Conservation (phyloP, 2,888 invertebrate species). For the Venustoraphidia nigricollis region DNA sequence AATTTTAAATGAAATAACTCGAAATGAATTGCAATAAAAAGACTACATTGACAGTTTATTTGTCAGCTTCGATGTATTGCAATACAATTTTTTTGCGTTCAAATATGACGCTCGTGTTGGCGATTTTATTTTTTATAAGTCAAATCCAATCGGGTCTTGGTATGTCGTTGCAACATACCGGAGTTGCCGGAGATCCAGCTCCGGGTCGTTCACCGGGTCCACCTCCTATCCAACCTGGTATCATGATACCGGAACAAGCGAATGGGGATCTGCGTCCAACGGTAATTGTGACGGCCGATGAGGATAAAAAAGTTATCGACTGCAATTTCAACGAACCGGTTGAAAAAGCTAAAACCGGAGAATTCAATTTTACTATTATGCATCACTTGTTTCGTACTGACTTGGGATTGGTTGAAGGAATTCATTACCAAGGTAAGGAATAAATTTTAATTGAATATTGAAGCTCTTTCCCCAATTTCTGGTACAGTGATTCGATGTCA, state of each 20-base stretch:
- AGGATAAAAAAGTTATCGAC: conserved; percentile 15
- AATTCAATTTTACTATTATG: neutral
- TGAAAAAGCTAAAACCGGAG: conserved; percentile 14
- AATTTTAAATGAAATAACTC: too few species aligned
- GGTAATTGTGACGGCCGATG: neutral
- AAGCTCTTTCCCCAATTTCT: too few species aligned
- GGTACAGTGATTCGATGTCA: too few species aligned
- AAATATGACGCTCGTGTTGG: too few species aligned
- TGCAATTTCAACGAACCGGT: conserved; percentile 23
- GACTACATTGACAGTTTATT: too few species aligned
- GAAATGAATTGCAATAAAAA: too few species aligned
- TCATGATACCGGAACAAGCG: neutral
- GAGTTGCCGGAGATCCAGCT: conserved; percentile 41
- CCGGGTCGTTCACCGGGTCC: conserved; percentile 52
- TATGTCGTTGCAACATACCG: conserved; percentile 16
- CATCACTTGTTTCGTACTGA: neutral
- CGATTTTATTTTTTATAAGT: too few species aligned
- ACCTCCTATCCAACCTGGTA: conserved; percentile 19
- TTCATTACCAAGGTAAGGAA: neutral
- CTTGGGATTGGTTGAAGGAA: neutral
- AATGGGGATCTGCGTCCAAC: conserved; percentile 6
- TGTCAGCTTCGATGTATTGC: too few species aligned
- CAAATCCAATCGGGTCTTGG: conserved; percentile 7
- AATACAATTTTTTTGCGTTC: too few species aligned
- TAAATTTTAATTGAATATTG: neutral